Conservation (phyloP, 2,888 invertebrate species). For the Leptinotarsa rubiginosa region DNA sequence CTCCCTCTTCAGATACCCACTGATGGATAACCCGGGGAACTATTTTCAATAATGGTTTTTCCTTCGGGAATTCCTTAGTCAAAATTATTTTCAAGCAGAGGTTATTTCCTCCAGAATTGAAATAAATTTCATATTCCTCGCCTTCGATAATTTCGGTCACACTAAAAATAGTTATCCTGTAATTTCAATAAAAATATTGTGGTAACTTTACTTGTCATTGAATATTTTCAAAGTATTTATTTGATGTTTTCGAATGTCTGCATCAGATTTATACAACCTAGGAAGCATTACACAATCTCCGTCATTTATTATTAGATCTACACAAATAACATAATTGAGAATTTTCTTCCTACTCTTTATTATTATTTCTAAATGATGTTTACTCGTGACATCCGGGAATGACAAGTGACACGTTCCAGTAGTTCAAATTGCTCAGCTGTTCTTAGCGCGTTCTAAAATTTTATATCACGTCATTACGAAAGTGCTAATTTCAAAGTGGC, state of each 20-base stretch:
- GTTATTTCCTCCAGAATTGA: slow-evolving; percentile 74
- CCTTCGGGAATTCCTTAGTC: slow-evolving; percentile 79
- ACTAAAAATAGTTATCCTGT: slow-evolving; percentile 61
- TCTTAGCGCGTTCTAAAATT: too few species aligned
- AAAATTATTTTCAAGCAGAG: slow-evolving; percentile 77
- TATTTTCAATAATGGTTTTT: slow-evolving; percentile 78
- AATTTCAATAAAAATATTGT: neutral
- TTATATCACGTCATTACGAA: too few species aligned
- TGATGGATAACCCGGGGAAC: slow-evolving; percentile 77
- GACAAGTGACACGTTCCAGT: too few species aligned
- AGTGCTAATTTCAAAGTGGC: too few species aligned
- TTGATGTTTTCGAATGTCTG: slow-evolving; percentile 76
- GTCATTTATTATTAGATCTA: neutral
- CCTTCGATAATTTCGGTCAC: slow-evolving; percentile 79
- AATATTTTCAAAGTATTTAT: slow-evolving; percentile 86
- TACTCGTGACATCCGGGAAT: too few species aligned
- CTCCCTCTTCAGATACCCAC: slow-evolving; percentile 78
- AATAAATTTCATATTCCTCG: slow-evolving; percentile 79
- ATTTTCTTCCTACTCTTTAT: neutral
- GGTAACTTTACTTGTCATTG: slow-evolving; percentile 77
- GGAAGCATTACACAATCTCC: slow-evolving; percentile 67
- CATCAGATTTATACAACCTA: slow-evolving; percentile 70
- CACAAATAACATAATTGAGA: neutral
- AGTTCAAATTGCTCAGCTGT: too few species aligned
- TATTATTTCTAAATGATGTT: too few species aligned